Evolutionary conservation across 64 coral and sea anemone species (phyloP), one percentile per base, ranked within the genome.

Genomic region (Pachyseris speciosa): DNA sequence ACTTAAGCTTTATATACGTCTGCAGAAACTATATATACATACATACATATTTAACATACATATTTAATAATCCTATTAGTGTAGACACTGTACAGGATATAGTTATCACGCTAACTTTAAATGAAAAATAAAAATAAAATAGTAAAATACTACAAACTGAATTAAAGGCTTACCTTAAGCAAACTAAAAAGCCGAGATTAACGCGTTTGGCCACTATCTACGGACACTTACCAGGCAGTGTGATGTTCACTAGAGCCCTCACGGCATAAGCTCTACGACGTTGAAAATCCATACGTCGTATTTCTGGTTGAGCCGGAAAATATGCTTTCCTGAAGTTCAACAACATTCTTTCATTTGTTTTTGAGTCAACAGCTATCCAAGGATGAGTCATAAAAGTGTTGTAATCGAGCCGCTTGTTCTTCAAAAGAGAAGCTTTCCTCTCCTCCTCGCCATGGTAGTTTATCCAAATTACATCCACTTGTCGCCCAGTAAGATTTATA

Each of bases 341-440:
- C 43, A 96, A 66, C 53, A 96, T 59, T 78, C 80, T 86, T 49
- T 93, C 86, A 52, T 69, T 93, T 52, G 84, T 96, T 57, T 93
- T 24, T 39, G 84, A 37, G 45, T 96, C 94, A 11, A 77, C 72
- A 39, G 94, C 94, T 58, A 89, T 93, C 94, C 94, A 96, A 22
- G 94, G 94, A 65, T 96, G 94, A 9, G 94, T 89, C 27, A 96
- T 91, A 60, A 69, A 96, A 4, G 94, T 96, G 74, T 96, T 89
- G 1, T 89, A 24, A 47, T 70, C 58, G 20, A 85, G 44, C 6
- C 68, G 64, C 3, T 74, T 74, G 7, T 76, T 39, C 11, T 61
- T 57, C 2, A 19, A 1, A 9, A 96, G 47, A 22, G 89, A 72
- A 28, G 77, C 73, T 5, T 63, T 31, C 9, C 70, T 6, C 39